Evolutionary conservation across 2,113 vertebrate species (phyloP), one percentile per base, ranked within the genome.

Genomic region (Progne subis): DNA sequence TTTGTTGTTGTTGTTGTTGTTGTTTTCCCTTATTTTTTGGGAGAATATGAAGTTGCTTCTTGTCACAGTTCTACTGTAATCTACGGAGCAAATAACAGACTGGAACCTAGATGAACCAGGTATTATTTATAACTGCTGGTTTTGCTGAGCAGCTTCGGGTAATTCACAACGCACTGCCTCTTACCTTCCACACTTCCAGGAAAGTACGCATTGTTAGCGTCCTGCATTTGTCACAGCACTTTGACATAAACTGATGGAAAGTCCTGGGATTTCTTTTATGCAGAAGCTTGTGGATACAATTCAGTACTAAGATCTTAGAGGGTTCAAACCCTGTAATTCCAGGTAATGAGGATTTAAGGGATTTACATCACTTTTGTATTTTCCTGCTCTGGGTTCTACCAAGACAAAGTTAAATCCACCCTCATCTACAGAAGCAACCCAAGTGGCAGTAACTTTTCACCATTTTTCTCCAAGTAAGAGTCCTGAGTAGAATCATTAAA

Each of bases 131-230:
- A 69, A 55, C 14, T 64, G 49, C 34, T 72, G 26, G 11, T 39
- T 71, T 39, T 88, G n/a, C 47, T 46, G 23, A 69, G 60, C 46
- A 87, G 69, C 20, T 81, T 60, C 50, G 65, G 9, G 26, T 61
- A 72, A 81, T 37, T 88, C 44, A 59, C 39, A 53, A 53, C 11
- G 18, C 32, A 60, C 12, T 16, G 8, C 18, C 60, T 49, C 31
- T 67, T 65, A 41, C 13, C 24, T 82, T 31, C 49, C 19, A n/a
- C 15, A 11, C 21, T 86, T 89, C 16, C 5, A 71, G 37, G 24
- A 43, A 56, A 82, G 60, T 5, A 41, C 0, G 1, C 13, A 61
- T 2, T 0, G 5, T 34, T 70, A 10, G 20, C 39, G 65, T 65
- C 60, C 65, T 65, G 60, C 18, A 50, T 15, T 59, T 68, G 49